Evolutionary conservation across 1,140 invertebrate species (phyloP).

Genomic region (Ganaspis sp.): DNA sequence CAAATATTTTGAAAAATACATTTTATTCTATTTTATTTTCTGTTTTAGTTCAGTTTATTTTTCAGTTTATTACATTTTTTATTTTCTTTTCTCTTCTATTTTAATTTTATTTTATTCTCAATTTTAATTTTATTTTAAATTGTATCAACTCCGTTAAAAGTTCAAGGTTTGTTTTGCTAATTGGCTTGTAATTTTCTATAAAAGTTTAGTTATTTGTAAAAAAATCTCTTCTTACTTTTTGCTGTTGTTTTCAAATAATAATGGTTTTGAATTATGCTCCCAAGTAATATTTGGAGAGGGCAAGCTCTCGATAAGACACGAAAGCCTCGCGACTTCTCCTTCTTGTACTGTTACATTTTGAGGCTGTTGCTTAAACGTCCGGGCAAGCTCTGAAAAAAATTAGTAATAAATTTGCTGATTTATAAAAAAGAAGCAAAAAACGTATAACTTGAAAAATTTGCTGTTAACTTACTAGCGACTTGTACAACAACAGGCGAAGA

Average conservation of each 20-base stretch:
- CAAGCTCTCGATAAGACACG: conserved; percentile 78
- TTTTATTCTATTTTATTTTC: conserved; percentile 25
- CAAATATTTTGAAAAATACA: conserved; percentile 15
- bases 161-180: too few relatives aligned
- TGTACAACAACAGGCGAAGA: conserved; percentile 67
- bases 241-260: conserved; percentile 68
- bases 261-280: conserved; percentile 74
- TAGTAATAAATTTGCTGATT: neutral
- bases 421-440: conserved; percentile 3
- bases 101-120: too few relatives aligned
- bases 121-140: too few relatives aligned
- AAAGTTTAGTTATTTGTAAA: neutral
- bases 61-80: conserved; percentile 49
- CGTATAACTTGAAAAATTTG: neutral
- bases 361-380: conserved; percentile 74
- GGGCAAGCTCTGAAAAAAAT: conserved; percentile 72
- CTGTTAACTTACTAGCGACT: conserved; percentile 63
- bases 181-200: too few relatives aligned
- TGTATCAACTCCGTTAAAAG: too few relatives aligned
- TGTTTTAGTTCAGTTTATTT: conserved; percentile 6
- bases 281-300: conserved; percentile 77
- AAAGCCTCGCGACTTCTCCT: conserved; percentile 75
- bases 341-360: conserved; percentile 72
- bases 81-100: too few relatives aligned
- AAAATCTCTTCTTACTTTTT: conserved; percentile 67